A percentile compares a stretch with the other conserved stretches of the same genome.
Conservation (phyloP, 2,113 vertebrate genomes). For the Embiotoca jacksoni region DNA sequence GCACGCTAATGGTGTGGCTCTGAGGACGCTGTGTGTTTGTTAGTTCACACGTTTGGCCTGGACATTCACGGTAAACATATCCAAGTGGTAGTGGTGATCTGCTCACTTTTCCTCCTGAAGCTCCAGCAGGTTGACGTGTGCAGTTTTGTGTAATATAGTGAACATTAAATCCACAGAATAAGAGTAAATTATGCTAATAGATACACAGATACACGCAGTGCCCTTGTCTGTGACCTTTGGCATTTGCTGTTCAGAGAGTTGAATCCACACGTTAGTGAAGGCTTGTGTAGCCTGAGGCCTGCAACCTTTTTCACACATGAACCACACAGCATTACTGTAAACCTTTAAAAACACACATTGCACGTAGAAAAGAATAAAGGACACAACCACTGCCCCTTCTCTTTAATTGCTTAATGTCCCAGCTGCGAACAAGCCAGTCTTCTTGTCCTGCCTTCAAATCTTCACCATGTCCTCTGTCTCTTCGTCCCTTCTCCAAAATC, state of each 20-base stretch:
- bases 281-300: not conserved
- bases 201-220: not conserved
- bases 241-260: conserved; percentile 14
- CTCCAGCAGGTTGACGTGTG: not conserved
- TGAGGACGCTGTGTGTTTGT: too few species aligned
- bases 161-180: not conserved
- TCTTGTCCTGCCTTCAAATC: not conserved
- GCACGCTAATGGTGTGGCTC: too few species aligned
- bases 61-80: not conserved
- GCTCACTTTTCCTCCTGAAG: not conserved
- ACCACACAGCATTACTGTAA: not conserved
- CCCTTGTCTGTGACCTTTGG: conserved; percentile 12
- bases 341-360: not conserved
- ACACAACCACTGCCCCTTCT: not conserved
- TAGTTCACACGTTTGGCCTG: not conserved
- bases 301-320: not conserved
- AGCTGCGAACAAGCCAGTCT: not conserved
- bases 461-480: not conserved
- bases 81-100: not conserved
- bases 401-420: not conserved
- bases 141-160: not conserved
- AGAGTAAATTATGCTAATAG: too few species aligned
- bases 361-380: not conserved
- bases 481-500: not conserved
- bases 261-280: conserved; percentile 16